phyloP scores from a whole-genome alignment of 1,140 invertebrate genomes.

The Drosophila nannoptera region DNA sequence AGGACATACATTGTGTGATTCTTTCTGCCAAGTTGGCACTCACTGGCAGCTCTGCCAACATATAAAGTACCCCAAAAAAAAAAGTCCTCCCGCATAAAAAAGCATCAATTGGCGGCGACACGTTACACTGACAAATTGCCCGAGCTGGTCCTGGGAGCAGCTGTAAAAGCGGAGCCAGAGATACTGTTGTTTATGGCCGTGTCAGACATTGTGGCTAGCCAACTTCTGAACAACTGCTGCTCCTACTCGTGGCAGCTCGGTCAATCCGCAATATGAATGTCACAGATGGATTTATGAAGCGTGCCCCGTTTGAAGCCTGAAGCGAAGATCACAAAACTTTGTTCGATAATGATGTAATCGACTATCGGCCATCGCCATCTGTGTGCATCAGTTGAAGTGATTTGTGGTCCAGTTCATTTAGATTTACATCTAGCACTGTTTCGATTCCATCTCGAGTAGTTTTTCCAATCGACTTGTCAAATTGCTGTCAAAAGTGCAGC shows the following conservation, averaged over 20 bases:
- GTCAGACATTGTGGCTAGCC: slow-evolving; percentile 11
- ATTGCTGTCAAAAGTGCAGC: slow-evolving; percentile 8
- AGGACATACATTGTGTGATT: slow-evolving; percentile 53
- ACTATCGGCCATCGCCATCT: too few species aligned
- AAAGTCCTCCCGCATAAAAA: slow-evolving; percentile 27
- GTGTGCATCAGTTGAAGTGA: too few species aligned
- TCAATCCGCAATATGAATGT: not conserved
- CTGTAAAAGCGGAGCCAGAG: slow-evolving; percentile 21
- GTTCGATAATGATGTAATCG: too few species aligned
- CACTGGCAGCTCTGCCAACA: slow-evolving; percentile 33
- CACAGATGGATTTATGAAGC: not conserved
- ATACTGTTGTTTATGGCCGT: slow-evolving; percentile 25
- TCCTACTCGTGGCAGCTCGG: not conserved
- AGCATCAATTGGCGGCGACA: slow-evolving; percentile 67
- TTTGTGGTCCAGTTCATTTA: too few species aligned
- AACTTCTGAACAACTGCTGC: not conserved
- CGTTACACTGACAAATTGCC: slow-evolving; percentile 73
- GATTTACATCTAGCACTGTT: too few species aligned
- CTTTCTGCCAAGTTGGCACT: slow-evolving; percentile 56
- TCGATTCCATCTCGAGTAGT: not conserved
- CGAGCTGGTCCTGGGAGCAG: slow-evolving; percentile 26
- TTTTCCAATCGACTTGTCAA: not conserved
- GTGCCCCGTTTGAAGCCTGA: not conserved
- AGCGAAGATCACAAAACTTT: too few species aligned
- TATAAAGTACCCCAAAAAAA: slow-evolving; percentile 24